Base-by-base conservation (phyloP, 1,140 invertebrate species). In the Scaptomyza pallida region DNA sequence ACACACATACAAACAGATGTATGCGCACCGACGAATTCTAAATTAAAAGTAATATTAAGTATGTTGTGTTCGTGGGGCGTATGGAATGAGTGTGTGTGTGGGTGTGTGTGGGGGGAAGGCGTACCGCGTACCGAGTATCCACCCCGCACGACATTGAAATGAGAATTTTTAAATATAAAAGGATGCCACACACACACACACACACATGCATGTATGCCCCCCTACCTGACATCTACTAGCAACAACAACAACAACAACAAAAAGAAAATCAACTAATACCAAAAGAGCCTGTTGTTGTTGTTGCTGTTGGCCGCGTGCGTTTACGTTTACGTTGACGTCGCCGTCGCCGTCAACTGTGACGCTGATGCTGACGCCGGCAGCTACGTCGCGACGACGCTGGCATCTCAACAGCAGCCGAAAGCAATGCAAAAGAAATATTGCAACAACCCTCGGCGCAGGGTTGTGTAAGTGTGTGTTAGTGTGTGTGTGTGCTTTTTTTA, bases 21-120 rank as follows among this genome's bases (percentile, higher is more conserved):
- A 8, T 10, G 12, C 33, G 33, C 33, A 54, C 35, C 60, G 55
- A 41, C 54, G 59, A 40, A 69, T 68, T 72, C 59, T 75, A 79
- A 83, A 90, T 89, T 90, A 90, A 90, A 90, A 85, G 79, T 90
- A 90, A 90, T 90, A 90, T 88, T 85, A 90, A 90, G 88, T 90
- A 76, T 80, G 82, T 85, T 76, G 30, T 64, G 41, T 54, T 26
- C 41, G 59, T 30, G 8, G 1, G 23, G 23, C 2, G 26, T 4
- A 21, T 2, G 26, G 26, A 54, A 40, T 19, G 35, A 23, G 33
- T 50, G 15, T 26, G 23, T 23, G 33, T 10, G 15, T 19, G 19
- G 15, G 5, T 13, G 40, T 2, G 23, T 13, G 26, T 2, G 50
- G 16, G 9, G 9, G 55, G n/a, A 44, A 30, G 44, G 30, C 19